Conservation (phyloP, 2,113 vertebrate species). For the Bettongia penicillata region DNA sequence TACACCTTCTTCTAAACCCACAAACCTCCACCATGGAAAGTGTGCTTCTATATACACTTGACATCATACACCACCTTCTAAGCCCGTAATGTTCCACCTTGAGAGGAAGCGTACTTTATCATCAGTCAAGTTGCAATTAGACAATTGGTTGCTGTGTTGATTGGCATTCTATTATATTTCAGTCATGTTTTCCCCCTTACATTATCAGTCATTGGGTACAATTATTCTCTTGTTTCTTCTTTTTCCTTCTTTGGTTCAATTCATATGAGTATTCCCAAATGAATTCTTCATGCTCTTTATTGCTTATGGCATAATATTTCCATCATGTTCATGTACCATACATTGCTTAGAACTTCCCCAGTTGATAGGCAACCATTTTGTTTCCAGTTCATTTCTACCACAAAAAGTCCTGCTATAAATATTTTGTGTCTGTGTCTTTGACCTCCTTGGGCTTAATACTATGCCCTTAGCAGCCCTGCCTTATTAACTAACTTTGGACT, state of each 20-base stretch:
- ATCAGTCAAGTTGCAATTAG: not conserved
- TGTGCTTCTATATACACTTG: not conserved
- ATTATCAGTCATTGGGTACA: not conserved
- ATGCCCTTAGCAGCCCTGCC: not conserved
- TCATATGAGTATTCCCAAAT: not conserved
- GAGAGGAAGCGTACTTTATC: not conserved
- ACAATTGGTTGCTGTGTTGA: not conserved
- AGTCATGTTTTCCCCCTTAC: not conserved
- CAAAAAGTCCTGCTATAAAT: not conserved
- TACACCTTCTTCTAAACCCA: too few species aligned
- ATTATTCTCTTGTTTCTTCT: not conserved
- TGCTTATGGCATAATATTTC: not conserved
- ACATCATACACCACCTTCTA: not conserved
- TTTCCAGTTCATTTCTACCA: not conserved
- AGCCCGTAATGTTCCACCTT: not conserved
- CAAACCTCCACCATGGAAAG: too few species aligned
- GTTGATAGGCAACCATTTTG: not conserved
- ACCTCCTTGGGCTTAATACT: not conserved
- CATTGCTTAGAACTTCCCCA: not conserved
- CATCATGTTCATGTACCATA: not conserved
- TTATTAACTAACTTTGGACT: not conserved
- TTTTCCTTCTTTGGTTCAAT: not conserved
- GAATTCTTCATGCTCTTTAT: not conserved
- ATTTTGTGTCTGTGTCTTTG: not conserved
- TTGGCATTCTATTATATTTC: not conserved